Base-by-base conservation (phyloP, 2,888 invertebrate species). In the Nysson spinosus region DNA sequence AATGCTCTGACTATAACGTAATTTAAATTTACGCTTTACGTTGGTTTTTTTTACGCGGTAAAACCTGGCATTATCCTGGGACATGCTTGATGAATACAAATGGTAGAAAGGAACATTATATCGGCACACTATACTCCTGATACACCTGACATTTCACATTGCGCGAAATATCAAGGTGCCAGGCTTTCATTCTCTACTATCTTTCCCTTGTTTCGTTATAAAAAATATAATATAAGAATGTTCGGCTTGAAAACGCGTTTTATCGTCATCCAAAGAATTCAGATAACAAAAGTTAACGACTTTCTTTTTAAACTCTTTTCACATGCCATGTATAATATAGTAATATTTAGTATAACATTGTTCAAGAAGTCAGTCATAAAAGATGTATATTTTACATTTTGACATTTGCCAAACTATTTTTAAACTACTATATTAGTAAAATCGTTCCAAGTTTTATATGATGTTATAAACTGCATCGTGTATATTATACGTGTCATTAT, bases 21-120 rank as follows among this genome's bases (percentile, higher is more conserved):
- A 72, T 72, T 34, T 44, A 64, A 57, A 72, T 72, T 64, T 68
- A 72, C 62, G 68, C 28, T 72, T 64, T 68, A 72, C 62, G 68
- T 28, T 3, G 39, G 26, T 65, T 69, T 70, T 70, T 61, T 17
- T 49, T 46, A 35, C 34, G 24, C 24, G 16, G 7, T 32, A 11
- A 6, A 22, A n/a, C 30, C 44, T 17, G 40, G 51, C 37, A 62
- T 16, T n/a, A 14, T n/a, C 12, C 24, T 16, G 19, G 22, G n/a
- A 26, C 24, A 22, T 34, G 28, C 39, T 50, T 72, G 67, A 68
- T 68, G 72, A 64, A 72, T 72, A 72, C 49, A 63, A 72, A 72
- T 72, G 72, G 57, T 47, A 40, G 39, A 19, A 26, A 44, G n/a
- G 54, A 57, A 44, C 58, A 58, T 72, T 67, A 54, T 61, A 30